Evolutionary conservation across 2,888 invertebrate genomes (phyloP).

Genomic region (Chymomyza amoena): DNA sequence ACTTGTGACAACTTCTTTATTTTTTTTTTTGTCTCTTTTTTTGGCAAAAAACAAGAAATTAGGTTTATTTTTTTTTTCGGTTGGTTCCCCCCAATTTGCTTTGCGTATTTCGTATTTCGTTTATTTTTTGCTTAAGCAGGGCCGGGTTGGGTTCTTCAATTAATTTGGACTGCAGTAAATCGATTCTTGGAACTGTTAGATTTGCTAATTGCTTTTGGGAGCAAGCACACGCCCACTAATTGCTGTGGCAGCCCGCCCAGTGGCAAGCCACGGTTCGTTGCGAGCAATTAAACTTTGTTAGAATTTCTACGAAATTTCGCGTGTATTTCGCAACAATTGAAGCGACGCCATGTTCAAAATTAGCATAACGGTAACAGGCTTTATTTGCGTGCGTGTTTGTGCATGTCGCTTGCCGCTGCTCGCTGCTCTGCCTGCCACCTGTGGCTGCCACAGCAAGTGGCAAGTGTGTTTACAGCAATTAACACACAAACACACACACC

Average conservation of each 20-base stretch:
- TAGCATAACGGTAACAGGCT: background rate
- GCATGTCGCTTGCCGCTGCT: background rate
- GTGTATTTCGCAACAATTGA: constrained; percentile 50
- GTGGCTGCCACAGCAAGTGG: constrained; percentile 38
- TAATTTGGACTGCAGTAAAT: constrained; percentile 63
- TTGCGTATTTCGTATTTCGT: constrained; percentile 13
- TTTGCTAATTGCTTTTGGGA: constrained; percentile 64
- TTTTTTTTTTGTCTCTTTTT: constrained; percentile 4
- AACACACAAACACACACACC: constrained; percentile 31
- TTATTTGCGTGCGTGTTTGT: background rate
- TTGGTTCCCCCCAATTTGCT: constrained; percentile 1
- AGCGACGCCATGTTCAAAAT: constrained; percentile 26
- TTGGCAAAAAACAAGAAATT: background rate
- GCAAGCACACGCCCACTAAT: constrained; percentile 42
- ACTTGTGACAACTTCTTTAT: constrained; percentile 52
- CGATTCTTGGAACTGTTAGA: constrained; percentile 74
- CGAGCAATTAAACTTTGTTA: constrained; percentile 44
- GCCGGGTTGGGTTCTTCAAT: constrained; percentile 44
- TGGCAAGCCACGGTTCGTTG: background rate
- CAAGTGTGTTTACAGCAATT: constrained; percentile 48
- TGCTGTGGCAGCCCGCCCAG: background rate
- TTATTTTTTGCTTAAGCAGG: constrained; percentile 21
- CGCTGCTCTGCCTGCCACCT: constrained; percentile 54
- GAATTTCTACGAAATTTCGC: constrained; percentile 56
- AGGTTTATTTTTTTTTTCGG: background rate